Evolutionary conservation across 2,888 invertebrate genomes (phyloP).

Genomic region (Amphimallon solstitiale): DNA sequence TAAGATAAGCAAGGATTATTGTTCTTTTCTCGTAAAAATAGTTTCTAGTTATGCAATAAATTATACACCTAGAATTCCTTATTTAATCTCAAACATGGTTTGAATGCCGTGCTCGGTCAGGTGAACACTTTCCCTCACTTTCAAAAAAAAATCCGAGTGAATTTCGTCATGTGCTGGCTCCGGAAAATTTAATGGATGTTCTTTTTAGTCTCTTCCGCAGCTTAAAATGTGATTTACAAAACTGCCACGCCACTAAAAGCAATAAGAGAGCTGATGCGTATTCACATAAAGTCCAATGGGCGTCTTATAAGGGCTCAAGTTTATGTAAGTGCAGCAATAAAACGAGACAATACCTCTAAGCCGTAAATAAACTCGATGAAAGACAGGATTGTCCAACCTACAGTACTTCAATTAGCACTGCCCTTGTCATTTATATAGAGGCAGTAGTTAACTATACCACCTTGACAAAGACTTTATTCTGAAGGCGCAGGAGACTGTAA

Average conservation of each 20-base stretch:
- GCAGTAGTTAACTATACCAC: slow-evolving; percentile 22
- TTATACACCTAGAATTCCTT: neutral
- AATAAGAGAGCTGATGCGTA: slow-evolving; percentile 17
- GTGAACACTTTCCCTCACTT: neutral
- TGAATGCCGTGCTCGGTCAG: neutral
- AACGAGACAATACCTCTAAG: slow-evolving; percentile 25
- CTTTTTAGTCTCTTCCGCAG: slow-evolving; percentile 17
- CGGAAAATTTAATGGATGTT: slow-evolving; percentile 39
- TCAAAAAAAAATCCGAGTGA: slow-evolving; percentile 26
- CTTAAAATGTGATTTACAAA: slow-evolving; percentile 34
- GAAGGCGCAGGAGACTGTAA: slow-evolving; percentile 4
- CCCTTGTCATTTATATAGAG: slow-evolving; percentile 29
- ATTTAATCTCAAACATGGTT: neutral
- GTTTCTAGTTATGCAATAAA: too few relatives aligned
- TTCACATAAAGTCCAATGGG: slow-evolving; percentile 17
- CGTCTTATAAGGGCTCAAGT: slow-evolving; percentile 8
- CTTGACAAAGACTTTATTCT: slow-evolving; percentile 7
- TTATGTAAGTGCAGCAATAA: slow-evolving; percentile 33
- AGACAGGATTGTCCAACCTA: slow-evolving; percentile 34
- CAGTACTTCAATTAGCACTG: slow-evolving; percentile 34
- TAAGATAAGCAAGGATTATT: too few relatives aligned
- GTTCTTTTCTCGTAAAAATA: too few relatives aligned
- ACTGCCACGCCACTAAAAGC: slow-evolving; percentile 19
- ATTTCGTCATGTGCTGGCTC: slow-evolving; percentile 29
- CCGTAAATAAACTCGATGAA: slow-evolving; percentile 35